phyloP scores from a whole-genome alignment of 2,113 vertebrate species.

The Ammospiza caudacuta region DNA sequence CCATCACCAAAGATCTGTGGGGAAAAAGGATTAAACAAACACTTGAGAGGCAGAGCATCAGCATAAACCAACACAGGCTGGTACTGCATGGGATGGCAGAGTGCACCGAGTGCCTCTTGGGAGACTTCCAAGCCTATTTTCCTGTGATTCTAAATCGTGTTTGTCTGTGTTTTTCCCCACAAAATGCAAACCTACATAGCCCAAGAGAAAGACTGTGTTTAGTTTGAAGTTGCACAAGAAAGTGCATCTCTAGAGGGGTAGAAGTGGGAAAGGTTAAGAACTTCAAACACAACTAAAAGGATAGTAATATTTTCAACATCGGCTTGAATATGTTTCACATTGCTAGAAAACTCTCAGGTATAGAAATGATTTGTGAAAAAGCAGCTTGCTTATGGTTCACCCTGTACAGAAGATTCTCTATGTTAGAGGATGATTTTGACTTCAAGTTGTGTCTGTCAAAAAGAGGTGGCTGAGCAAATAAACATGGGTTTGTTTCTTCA shows the following conservation, averaged over 20 bases:
- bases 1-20: not conserved
- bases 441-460: not conserved
- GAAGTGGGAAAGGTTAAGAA: conserved; percentile 5
- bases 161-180: not conserved
- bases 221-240: not conserved
- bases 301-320: not conserved
- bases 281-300: not conserved
- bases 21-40: not conserved
- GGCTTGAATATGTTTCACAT: not conserved
- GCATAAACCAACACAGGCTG: not conserved
- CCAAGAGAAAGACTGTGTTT: conserved; percentile 7
- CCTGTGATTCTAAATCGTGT: not conserved
- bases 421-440: not conserved
- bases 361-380: not conserved
- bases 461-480: not conserved
- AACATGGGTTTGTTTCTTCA: not conserved
- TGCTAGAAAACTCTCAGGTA: not conserved
- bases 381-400: not conserved
- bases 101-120: not conserved
- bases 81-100: not conserved
- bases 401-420: not conserved
- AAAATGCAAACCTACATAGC: conserved; percentile 14
- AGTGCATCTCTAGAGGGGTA: not conserved
- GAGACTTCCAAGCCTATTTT: not conserved
- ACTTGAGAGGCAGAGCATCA: not conserved